Evolutionary conservation across 2,797 vertebrate species (phyloP).

Genomic region (Eupleurogrammus muticus): DNA sequence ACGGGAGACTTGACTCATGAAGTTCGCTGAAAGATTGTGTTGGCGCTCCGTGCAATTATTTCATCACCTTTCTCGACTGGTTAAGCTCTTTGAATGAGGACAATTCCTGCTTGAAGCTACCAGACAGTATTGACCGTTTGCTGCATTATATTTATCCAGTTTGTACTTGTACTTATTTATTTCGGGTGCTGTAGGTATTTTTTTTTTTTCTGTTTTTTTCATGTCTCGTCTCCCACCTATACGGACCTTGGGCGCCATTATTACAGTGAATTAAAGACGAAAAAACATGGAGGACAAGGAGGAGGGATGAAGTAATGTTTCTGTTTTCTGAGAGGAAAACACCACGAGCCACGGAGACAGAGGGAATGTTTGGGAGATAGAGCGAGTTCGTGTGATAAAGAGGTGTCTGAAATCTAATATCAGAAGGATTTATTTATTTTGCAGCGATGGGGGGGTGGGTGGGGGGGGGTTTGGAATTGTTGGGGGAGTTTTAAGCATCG

Average conservation of each 20-base stretch:
- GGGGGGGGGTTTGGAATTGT: conserved; percentile 58
- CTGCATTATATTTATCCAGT: background rate
- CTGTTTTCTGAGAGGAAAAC: conserved; percentile 51
- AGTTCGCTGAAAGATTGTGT: background rate
- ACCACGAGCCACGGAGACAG: conserved; percentile 54
- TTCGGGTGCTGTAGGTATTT: background rate
- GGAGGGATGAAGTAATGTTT: conserved; percentile 9
- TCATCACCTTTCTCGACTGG: background rate
- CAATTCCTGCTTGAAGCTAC: conserved; percentile 6
- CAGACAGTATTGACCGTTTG: conserved; percentile 9
- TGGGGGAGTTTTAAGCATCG: conserved; percentile 68
- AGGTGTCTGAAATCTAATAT: conserved; percentile 81
- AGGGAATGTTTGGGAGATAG: conserved; percentile 47
- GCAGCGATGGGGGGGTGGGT: conserved; percentile 50
- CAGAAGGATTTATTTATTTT: conserved; percentile 86
- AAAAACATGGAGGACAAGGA: background rate
- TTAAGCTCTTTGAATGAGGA: conserved; percentile 2
- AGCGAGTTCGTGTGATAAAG: conserved; percentile 71
- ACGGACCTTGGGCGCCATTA: conserved; percentile 9
- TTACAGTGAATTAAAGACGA: conserved; percentile 20
- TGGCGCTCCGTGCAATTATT: background rate
- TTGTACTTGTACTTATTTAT: background rate
- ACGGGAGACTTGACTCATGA: background rate
- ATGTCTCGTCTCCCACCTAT: background rate
- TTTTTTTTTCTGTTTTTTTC: background rate